These are phyloP conservation scores for Cistogaster globosa DNA, from an alignment of 2,888 invertebrate genomes.

Conservation along the genomic window DNA sequence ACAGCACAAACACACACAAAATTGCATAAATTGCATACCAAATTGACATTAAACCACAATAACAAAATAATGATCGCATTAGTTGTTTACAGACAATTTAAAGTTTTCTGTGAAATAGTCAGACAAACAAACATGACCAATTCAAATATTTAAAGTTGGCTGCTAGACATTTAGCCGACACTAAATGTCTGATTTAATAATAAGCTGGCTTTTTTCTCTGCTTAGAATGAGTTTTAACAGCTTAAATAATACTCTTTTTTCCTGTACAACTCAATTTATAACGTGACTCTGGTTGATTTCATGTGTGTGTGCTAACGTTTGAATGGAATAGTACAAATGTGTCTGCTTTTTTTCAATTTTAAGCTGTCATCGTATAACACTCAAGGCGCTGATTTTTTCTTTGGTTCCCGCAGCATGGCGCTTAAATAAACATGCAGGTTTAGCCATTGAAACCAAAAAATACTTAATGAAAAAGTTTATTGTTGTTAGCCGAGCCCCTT, in stretches of 20 bases:
- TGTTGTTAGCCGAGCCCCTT: conserved; percentile 47
- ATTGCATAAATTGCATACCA: conserved; percentile 6
- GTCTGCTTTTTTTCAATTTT: conserved; percentile 22
- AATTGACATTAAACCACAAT: conserved; percentile 19
- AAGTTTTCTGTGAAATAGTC: neutral
- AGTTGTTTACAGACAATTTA: neutral
- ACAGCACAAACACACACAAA: neutral
- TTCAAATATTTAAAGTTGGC: conserved; percentile 13
- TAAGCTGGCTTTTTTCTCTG: conserved; percentile 22
- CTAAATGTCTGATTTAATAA: conserved; percentile 52
- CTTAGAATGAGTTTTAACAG: conserved; percentile 40
- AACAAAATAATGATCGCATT: conserved; percentile 12
- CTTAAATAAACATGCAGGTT: conserved; percentile 40
- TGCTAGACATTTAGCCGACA: conserved; percentile 57
- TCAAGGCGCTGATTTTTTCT: conserved; percentile 51
- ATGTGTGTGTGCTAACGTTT: conserved; percentile 14
- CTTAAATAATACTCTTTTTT: conserved; percentile 44
- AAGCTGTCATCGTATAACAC: conserved; percentile 66
- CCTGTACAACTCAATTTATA: conserved; percentile 42
- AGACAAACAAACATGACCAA: conserved; percentile 20
- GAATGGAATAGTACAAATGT: neutral
- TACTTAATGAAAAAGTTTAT: neutral
- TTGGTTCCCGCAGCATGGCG: conserved; percentile 27
- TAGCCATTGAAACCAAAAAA: conserved; percentile 27
- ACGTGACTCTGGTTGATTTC: conserved; percentile 24